Evolutionary conservation across 1,140 invertebrate genomes (phyloP).

Genomic region (Triops cancriformis): DNA sequence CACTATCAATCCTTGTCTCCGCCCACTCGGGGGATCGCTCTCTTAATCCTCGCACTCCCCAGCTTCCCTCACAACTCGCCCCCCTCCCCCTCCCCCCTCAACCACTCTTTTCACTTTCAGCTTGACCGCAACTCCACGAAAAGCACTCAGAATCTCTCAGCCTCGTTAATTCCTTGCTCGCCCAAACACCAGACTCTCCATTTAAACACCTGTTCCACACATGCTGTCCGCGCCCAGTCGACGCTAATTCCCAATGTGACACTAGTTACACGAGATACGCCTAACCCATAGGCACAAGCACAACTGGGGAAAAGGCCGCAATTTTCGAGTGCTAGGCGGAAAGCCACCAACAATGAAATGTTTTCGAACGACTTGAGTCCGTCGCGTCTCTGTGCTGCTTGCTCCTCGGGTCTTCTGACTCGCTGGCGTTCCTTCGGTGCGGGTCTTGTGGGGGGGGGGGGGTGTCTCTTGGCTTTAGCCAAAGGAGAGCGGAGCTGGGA

Average conservation of each 20-base stretch:
- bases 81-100: not conserved
- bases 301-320: too few species aligned
- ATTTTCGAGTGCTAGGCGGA: too few species aligned
- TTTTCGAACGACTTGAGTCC: conserved; percentile 1
- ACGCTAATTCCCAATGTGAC: not conserved
- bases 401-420: not conserved
- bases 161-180: too few species aligned
- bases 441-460: too few species aligned
- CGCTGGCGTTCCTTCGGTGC: not conserved
- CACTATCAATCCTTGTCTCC: too few species aligned
- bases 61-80: too few species aligned
- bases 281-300: too few species aligned
- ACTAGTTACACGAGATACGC: too few species aligned
- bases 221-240: not conserved
- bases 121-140: too few species aligned
- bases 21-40: not conserved
- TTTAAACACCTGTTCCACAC: conserved; percentile 7
- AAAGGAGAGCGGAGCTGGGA: not conserved
- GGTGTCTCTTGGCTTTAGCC: not conserved
- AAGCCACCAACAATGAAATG: not conserved
- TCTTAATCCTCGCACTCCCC: not conserved
- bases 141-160: too few species aligned
- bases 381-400: too few species aligned
- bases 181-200: not conserved
- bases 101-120: too few species aligned